Conservation (phyloP, 2,113 vertebrate genomes). For the Alectura lathami region DNA sequence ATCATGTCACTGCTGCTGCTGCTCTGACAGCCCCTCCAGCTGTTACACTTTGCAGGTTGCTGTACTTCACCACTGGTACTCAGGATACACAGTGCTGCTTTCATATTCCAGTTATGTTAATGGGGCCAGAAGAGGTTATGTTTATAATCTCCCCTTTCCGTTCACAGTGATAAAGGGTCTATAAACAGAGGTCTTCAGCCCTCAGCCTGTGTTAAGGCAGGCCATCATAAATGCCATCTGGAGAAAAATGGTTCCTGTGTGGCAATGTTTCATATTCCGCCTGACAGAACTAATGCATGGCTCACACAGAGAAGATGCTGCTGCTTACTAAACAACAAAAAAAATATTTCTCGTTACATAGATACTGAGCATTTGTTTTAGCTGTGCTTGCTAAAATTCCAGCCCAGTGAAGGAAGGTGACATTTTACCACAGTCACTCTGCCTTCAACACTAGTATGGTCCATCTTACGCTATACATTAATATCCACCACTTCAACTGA, state of each 20-base stretch:
- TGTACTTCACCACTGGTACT: neutral
- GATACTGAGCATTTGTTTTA: neutral
- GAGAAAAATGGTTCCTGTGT: neutral
- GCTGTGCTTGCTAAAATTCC: neutral
- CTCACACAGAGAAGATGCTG: neutral
- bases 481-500: neutral
- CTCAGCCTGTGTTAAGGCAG: neutral
- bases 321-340: neutral
- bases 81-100: neutral
- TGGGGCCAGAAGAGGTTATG: neutral
- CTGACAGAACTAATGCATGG: neutral
- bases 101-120: neutral
- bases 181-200: neutral
- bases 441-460: rapidly evolving
- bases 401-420: neutral
- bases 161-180: neutral
- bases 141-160: neutral
- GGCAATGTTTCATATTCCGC: neutral
- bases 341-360: neutral
- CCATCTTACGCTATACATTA: neutral
- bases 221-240: neutral
- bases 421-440: neutral
- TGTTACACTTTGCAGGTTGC: neutral
- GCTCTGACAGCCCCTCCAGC: neutral
- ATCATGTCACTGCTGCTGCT: neutral